Base-by-base conservation (phyloP, 1,140 invertebrate genomes). In the Notospermus geniculatus region DNA sequence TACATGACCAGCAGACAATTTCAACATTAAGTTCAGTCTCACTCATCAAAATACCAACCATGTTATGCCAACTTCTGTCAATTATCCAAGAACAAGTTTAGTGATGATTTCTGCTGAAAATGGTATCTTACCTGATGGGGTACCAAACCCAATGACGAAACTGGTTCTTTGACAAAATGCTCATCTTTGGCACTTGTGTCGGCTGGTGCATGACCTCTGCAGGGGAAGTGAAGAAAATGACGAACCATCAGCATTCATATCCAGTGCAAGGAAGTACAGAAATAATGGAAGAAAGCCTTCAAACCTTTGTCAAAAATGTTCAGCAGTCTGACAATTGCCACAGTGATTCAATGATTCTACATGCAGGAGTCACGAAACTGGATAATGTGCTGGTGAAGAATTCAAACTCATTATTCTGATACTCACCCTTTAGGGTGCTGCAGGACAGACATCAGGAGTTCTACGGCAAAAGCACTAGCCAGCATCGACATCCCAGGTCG, bases 401-500 rank as follows among this genome's bases (percentile, higher is more conserved):
- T 50, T 19, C 4, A n/a, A 5, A 19, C 4, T 50, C n/a, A 43
- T 13, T 19, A 43, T 43, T 19, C 29, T n/a, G 25, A 58, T 13
- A 64, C 68, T 82, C 83, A 92, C 88, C 86, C 85, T 17, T 86
- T 69, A 0, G 90, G 87, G 85, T 98, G 93, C 74, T 97, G 94
- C 29, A 95, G 81, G 11, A 97, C 53, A 0, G 90, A 89, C 0
- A 95, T 86, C 43, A 97, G 82, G 15, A 99, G 78, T 83, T 99
- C 97, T 0, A 93, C 93, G 13, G 93, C 93, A 28, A 97, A 82
- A 23, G 92, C 91, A 46, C 89, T 88, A 0, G 95, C 96, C 60
- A 98, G 89, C 77, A 90, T 88, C 0, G 94, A 93, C 9, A 96
- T 87, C 13, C 96, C 97, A 0, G 97, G 95, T 62, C 97, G 84